Evolutionary conservation across 2,888 invertebrate species (phyloP), one percentile per base, ranked within the genome.

Genomic region (Macropis europaea): DNA sequence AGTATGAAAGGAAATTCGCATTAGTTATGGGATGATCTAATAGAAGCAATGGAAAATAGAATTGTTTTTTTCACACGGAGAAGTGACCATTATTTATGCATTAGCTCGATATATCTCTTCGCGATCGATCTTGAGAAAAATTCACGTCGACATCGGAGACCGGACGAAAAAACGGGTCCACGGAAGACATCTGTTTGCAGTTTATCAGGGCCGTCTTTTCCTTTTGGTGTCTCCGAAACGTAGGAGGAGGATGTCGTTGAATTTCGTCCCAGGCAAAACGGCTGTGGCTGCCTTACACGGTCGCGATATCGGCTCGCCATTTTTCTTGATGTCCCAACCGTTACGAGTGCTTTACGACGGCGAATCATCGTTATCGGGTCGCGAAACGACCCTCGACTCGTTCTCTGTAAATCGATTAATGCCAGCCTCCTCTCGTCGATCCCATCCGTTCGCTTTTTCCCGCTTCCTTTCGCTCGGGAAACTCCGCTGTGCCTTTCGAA

Each of bases 361-460:
- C 63, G 73, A 77, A 77, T 77, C 66, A 77, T 77, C 73, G 73
- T 77, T 76, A 77, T 76, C 76, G 66, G 42, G 19, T 50, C 13
- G 64, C 54, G 17, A 47, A 76, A 67, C 28, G 68, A 38, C 54
- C 57, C 36, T n/a, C 54, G 36, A 30, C 34, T 42, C 68, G 48
- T 57, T 62, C 59, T 48, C 52, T 54, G 62, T 66, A 64, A 69
- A 76, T 73, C 73, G 73, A 77, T 77, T 73, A 76, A 60, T 28
- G 45, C 9, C 15, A 9, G n/a, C 22, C 43, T 40, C 34, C 53
- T 43, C 17, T 26, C 56, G 40, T 48, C 69, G 52, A 50, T 38
- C 26, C n/a, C 26, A 11, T 28, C 26, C 13, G 7, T 45, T n/a
- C 34, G 17, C 15, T 32, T 43, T 17, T 28, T 6, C 42, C 7